These are phyloP conservation scores for Arrhamphus sclerolepis DNA, from an alignment of 2,797 vertebrate genomes.

Conservation along the genomic window DNA sequence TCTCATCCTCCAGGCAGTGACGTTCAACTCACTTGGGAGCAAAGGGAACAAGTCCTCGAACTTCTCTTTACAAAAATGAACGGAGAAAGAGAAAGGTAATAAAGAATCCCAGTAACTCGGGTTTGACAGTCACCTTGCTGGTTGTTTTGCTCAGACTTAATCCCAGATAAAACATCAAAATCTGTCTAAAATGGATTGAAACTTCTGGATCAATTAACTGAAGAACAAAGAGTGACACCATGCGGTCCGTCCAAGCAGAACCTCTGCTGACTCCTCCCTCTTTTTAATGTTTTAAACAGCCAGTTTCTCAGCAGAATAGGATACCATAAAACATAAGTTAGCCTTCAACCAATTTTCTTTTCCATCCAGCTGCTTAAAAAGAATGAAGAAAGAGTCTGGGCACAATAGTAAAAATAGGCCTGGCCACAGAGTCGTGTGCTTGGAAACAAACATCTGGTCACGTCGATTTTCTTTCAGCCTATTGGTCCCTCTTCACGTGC, in stretches of 20 bases:
- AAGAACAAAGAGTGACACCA: constrained; percentile 62
- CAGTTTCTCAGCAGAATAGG: constrained; percentile 78
- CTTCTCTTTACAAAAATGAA: constrained; percentile 94
- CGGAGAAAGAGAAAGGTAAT: constrained; percentile 78
- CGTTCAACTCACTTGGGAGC: constrained; percentile 89
- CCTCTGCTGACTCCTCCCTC: constrained; percentile 74
- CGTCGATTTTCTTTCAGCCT: constrained; percentile 72
- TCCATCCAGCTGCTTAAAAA: constrained; percentile 80
- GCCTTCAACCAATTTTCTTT: constrained; percentile 80
- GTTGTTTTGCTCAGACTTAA: constrained; percentile 34
- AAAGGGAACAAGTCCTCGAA: constrained; percentile 88
- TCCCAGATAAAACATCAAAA: constrained; percentile 30
- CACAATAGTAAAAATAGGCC: constrained; percentile 83
- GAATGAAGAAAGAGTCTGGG: constrained; percentile 80
- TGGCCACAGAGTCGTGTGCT: constrained; percentile 79
- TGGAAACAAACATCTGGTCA: constrained; percentile 84
- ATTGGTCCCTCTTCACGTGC: constrained; percentile 75
- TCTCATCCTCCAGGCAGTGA: constrained; percentile 73
- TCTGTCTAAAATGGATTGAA: constrained; percentile 43
- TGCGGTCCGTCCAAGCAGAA: constrained; percentile 50
- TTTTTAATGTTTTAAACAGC: constrained; percentile 81
- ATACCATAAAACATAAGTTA: constrained; percentile 83
- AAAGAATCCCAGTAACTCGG: constrained; percentile 14
- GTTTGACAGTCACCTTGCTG: constrained; percentile 15
- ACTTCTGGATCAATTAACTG: constrained; percentile 43